Evolutionary conservation across 2,888 invertebrate genomes (phyloP), one percentile per base, ranked within the genome.

Genomic region (Cheilosia vulpina): DNA sequence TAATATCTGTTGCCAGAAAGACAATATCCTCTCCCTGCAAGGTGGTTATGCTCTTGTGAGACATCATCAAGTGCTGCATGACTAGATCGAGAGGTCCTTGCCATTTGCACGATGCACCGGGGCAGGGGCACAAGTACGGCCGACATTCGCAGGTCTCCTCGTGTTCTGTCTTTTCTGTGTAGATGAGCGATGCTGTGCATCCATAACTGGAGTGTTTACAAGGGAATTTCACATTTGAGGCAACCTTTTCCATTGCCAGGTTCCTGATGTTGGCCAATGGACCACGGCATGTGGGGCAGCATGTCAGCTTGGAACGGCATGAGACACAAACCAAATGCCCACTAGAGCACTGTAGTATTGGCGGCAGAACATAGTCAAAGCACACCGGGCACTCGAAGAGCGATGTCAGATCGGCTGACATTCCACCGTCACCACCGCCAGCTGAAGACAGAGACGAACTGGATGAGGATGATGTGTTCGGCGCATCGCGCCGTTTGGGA

Each of bases 51-150:
- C 98, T 98, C 93, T 99, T 99, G 93, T 99, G 98, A 71, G 96
- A 96, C 94, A 96, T 98, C 95, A 98, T 97, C 72, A 99, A 94
- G 93, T 99, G 99, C 31, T 97, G 97, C 99, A 99, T 99, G 58
- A 99, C 99, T 93, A 98, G 97, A 91, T 99, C 98, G 43, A 99
- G 93, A 52, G 98, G 96, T 43, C 99, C 99, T 92, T 98, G 98
- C 99, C 99, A 99, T 91, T 99, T 99, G 93, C 99, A 99, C 0
- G 98, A 98, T 38, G 99, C 98, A 52, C 99, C 99, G n/a, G 99
- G 99, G 91, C 99, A 99, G 34, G 99, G 99, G 92, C 99, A 99
- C 87, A 97, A 96, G 92, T 99, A 99, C 1, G 99, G 99, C 92
- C 99, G 96, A 94, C 96, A 99, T 93, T 99, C 99, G 92, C 99